Conservation (phyloP, 2,113 vertebrate species). For the Aptenodytes patagonicus region DNA sequence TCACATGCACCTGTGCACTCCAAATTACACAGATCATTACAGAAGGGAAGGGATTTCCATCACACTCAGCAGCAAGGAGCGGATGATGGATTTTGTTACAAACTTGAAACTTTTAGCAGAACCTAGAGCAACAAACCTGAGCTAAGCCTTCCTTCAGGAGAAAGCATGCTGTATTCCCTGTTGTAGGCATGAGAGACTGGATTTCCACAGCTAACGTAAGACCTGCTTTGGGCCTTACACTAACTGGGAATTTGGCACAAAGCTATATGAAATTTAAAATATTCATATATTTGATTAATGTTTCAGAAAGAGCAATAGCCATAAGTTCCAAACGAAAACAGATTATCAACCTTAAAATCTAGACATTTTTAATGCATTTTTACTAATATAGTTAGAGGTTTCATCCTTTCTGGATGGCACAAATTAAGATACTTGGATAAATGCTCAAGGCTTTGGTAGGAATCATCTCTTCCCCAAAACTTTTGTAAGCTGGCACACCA, state of each 20-base stretch:
- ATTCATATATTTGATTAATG: background rate
- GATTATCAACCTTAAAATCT: background rate
- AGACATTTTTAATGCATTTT: background rate
- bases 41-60: background rate
- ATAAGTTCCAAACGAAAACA: background rate
- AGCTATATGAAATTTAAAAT: background rate
- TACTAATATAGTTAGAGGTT: background rate
- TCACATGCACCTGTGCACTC: background rate
- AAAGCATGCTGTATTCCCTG: background rate
- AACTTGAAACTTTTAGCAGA: background rate
- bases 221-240: background rate
- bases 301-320: background rate
- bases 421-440: background rate
- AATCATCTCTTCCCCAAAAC: background rate
- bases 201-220: background rate
- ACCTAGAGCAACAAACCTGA: background rate
- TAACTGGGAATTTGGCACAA: background rate
- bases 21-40: conserved; percentile 19
- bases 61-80: background rate
- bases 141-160: background rate
- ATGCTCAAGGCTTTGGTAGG: background rate
- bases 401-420: background rate
- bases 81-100: background rate
- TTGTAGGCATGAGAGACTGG: background rate
- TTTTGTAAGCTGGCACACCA: background rate